These are phyloP conservation scores for Macropis europaea DNA, from an alignment of 2,888 invertebrate genomes.

Conservation along the genomic window DNA sequence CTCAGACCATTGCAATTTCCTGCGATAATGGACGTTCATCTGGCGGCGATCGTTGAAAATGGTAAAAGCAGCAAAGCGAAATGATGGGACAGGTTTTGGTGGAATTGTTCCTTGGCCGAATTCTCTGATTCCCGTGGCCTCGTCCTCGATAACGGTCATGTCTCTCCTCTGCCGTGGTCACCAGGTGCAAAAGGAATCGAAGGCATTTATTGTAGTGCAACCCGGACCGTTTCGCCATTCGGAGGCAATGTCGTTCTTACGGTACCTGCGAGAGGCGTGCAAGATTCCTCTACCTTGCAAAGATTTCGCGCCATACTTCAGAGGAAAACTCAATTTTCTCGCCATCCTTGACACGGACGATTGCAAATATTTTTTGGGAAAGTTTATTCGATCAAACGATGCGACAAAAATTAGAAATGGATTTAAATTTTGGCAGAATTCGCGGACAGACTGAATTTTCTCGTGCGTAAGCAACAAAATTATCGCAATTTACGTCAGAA, in stretches of 20 bases:
- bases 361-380: too few relatives aligned
- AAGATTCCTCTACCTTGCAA: conserved; percentile 54
- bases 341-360: too few relatives aligned
- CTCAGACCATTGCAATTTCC: conserved; percentile 9
- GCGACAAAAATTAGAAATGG: too few relatives aligned
- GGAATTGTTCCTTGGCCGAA: conserved; percentile 44
- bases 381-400: too few relatives aligned
- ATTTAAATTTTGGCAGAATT: too few relatives aligned
- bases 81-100: conserved; percentile 9
- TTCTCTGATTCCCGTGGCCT: conserved; percentile 29
- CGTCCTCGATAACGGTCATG: conserved; percentile 47
- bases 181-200: conserved; percentile 45
- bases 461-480: too few relatives aligned
- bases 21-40: neutral
- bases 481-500: too few relatives aligned
- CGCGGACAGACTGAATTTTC: too few relatives aligned
- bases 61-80: neutral
- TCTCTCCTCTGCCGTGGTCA: conserved; percentile 33
- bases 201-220: conserved; percentile 59
- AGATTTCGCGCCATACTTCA: conserved; percentile 14
- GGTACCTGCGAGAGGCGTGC: conserved; percentile 67
- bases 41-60: neutral
- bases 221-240: conserved; percentile 61
- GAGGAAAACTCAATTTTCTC: too few relatives aligned
- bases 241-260: conserved; percentile 74